A percentile compares a stretch with the other conserved stretches of the same genome.
Conservation (phyloP, 2,797 vertebrate genomes). For the Austrolebias charrua region DNA sequence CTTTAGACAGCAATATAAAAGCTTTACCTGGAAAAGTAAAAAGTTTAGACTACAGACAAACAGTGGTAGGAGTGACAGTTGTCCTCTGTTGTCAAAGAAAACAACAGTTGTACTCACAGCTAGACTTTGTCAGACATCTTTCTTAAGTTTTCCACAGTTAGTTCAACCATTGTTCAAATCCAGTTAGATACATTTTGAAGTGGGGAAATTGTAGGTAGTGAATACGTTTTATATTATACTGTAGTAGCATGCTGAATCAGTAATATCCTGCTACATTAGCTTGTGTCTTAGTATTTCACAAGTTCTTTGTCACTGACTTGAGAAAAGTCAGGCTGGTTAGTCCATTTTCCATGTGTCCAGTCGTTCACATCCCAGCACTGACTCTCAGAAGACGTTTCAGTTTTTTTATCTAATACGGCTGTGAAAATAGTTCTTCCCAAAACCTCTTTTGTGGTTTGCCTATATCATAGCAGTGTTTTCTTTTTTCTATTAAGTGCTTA, state of each 20-base stretch:
- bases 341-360: slow-evolving; percentile 54
- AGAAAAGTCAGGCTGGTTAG: slow-evolving; percentile 52
- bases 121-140: slow-evolving; percentile 54
- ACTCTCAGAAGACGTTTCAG: slow-evolving; percentile 41
- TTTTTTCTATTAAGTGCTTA: slow-evolving; percentile 74
- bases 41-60: slow-evolving; percentile 51
- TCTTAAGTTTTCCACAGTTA: slow-evolving; percentile 51
- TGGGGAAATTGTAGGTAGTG: slow-evolving; percentile 72
- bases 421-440: slow-evolving; percentile 62
- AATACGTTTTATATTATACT: slow-evolving; percentile 77
- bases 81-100: slow-evolving; percentile 29
- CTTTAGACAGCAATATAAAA: slow-evolving; percentile 51
- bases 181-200: slow-evolving; percentile 74
- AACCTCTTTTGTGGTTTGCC: slow-evolving; percentile 54
- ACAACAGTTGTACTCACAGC: slow-evolving; percentile 57
- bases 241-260: slow-evolving; percentile 78
- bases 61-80: slow-evolving; percentile 23
- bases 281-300: slow-evolving; percentile 72
- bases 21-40: slow-evolving; percentile 46
- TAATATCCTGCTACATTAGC: slow-evolving; percentile 79
- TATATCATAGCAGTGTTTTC: slow-evolving; percentile 40
- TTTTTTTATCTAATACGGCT: slow-evolving; percentile 48
- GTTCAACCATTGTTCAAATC: slow-evolving; percentile 65
- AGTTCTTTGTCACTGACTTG: slow-evolving; percentile 57
- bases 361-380: slow-evolving; percentile 46